These are phyloP conservation scores for Limnephilus marmoratus DNA, from an alignment of 2,888 invertebrate genomes.

Conservation along the genomic window DNA sequence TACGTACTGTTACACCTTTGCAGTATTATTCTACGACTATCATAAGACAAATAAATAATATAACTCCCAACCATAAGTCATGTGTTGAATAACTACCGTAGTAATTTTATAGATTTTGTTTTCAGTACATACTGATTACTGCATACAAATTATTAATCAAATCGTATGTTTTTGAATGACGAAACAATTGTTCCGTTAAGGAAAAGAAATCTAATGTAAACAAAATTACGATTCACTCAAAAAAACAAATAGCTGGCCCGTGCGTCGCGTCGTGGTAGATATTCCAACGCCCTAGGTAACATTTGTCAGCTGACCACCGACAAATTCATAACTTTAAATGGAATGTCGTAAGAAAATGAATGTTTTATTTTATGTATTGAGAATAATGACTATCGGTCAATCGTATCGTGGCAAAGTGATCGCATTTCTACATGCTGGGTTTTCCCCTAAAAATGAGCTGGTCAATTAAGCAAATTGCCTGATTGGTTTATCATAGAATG, in stretches of 20 bases:
- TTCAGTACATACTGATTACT: neutral
- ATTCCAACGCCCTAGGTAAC: neutral
- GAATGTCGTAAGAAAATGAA: neutral
- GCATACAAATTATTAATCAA: neutral
- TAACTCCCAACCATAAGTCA: no score
- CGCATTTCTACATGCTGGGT: neutral
- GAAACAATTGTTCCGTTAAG: neutral
- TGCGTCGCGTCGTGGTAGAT: no score
- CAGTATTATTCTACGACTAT: no score
- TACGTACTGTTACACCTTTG: no score
- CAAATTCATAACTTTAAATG: neutral
- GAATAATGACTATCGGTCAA: neutral
- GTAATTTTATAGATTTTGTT: neutral
- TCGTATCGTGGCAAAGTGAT: neutral
- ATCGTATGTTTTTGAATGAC: neutral
- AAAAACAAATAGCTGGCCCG: neutral
- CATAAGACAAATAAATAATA: no score
- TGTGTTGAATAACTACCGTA: neutral
- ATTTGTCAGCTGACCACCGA: neutral
- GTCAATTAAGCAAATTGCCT: neutral
- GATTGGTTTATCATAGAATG: neutral
- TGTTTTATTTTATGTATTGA: neutral
- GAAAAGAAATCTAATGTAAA: neutral
- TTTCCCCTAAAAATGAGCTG: neutral
- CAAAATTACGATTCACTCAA: neutral